Conservation (phyloP, 2,888 invertebrate genomes). For the Fabriciana adippe region DNA sequence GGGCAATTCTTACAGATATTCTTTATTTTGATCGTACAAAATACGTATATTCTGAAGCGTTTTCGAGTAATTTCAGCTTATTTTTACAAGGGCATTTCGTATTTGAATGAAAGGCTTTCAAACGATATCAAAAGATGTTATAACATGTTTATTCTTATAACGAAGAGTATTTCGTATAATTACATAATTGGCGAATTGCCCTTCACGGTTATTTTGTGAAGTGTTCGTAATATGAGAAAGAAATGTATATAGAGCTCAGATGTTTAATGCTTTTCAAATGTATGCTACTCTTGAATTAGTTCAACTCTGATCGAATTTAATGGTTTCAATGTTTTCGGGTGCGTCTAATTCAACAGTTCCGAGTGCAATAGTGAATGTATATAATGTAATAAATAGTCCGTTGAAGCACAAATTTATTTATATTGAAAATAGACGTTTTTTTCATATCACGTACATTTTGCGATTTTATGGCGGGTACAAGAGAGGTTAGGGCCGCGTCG, state of each 20-base stretch:
- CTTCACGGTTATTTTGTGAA: constrained; percentile 30
- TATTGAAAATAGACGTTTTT: constrained; percentile 32
- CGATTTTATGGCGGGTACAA: constrained; percentile 25
- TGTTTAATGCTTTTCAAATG: constrained; percentile 16
- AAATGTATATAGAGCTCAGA: constrained; percentile 31
- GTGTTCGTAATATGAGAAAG: constrained; percentile 40
- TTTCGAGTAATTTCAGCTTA: neutral
- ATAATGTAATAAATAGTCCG: constrained; percentile 32
- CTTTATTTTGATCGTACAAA: neutral
- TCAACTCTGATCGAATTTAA: constrained; percentile 11
- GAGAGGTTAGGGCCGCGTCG: constrained; percentile 28
- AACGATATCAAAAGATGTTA: neutral
- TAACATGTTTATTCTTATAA: neutral
- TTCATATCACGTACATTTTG: constrained; percentile 43
- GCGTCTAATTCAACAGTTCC: constrained; percentile 25
- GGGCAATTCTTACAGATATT: constrained; percentile 42
- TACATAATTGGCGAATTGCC: constrained; percentile 27
- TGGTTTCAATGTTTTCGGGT: constrained; percentile 2
- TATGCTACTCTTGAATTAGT: constrained; percentile 20
- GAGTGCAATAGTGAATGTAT: constrained; percentile 30
- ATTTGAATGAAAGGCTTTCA: no score
- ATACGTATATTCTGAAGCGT: neutral
- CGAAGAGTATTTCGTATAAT: neutral
- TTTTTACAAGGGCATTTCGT: neutral
- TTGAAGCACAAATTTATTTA: constrained; percentile 41